phyloP scores from a whole-genome alignment of 1,140 invertebrate species.

The Lucilia sericata region DNA sequence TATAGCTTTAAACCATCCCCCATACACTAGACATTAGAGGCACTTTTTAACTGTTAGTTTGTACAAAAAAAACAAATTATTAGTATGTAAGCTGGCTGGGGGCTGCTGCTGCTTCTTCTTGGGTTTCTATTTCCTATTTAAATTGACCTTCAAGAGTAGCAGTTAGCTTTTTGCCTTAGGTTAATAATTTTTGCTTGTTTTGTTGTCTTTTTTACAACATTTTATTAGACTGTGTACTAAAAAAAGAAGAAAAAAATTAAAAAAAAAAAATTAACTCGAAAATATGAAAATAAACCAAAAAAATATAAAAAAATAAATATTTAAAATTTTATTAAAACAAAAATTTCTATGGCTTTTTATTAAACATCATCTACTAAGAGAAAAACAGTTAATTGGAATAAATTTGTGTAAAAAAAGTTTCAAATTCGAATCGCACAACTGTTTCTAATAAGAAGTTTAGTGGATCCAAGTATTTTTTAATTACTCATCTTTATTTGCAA shows the following conservation, averaged over 20 bases:
- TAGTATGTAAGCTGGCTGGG: constrained; percentile 20
- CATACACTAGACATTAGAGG: constrained; percentile 11
- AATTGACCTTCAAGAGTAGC: not conserved
- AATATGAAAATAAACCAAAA: constrained; percentile 8
- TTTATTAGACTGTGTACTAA: constrained; percentile 33
- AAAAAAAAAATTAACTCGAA: constrained; percentile 1
- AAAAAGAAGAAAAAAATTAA: not conserved
- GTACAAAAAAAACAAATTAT: constrained; percentile 15
- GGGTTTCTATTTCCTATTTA: not conserved
- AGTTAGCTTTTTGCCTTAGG: constrained; percentile 2
- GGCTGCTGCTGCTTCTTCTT: not conserved
- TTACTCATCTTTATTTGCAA: too few species aligned
- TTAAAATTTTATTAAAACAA: not conserved
- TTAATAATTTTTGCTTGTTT: constrained; percentile 35
- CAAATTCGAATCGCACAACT: too few species aligned
- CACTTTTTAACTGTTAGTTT: constrained; percentile 11
- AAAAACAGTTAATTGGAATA: too few species aligned
- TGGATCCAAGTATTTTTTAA: too few species aligned
- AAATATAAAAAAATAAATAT: not conserved
- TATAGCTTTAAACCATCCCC: not conserved
- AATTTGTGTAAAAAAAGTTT: too few species aligned
- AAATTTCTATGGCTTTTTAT: not conserved
- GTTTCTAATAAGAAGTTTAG: too few species aligned
- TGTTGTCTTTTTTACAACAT: constrained; percentile 36
- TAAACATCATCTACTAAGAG: not conserved